Percentiles rank a stretch among this genome's conserved stretches.
These are phyloP conservation scores for Laterallus jamaicensis DNA, from an alignment of 2,113 vertebrate genomes.

Conservation along the genomic window DNA sequence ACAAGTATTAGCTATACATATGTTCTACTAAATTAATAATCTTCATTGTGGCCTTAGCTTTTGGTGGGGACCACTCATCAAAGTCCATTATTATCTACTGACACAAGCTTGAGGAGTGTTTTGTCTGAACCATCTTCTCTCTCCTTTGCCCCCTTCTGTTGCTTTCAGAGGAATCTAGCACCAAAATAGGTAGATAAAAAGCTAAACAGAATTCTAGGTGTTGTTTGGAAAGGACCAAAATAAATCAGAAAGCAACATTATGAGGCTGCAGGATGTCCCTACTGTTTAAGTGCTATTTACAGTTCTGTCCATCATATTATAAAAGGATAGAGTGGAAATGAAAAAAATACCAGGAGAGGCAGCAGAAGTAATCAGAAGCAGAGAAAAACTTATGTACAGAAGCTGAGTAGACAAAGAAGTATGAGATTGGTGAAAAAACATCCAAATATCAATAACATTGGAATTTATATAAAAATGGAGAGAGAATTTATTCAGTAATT, in stretches of 20 bases:
- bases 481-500: background rate
- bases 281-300: background rate
- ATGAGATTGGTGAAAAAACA: background rate
- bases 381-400: background rate
- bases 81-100: background rate
- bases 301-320: background rate
- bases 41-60: background rate
- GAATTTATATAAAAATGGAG: background rate
- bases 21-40: slow-evolving; percentile 4
- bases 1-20: background rate
- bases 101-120: background rate
- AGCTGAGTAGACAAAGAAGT: background rate
- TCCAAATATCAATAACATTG: background rate
- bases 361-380: background rate
- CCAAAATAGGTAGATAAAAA: background rate
- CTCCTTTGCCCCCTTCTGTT: background rate
- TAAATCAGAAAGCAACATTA: background rate
- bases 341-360: background rate
- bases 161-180: background rate
- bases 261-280: background rate
- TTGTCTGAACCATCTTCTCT: background rate
- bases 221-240: background rate
- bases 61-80: background rate
- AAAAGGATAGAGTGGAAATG: background rate
- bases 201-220: background rate